A percentile compares a stretch with the other conserved stretches of the same genome.
phyloP scores from a whole-genome alignment of 2,113 vertebrate genomes.

The Callopanchax toddi region DNA sequence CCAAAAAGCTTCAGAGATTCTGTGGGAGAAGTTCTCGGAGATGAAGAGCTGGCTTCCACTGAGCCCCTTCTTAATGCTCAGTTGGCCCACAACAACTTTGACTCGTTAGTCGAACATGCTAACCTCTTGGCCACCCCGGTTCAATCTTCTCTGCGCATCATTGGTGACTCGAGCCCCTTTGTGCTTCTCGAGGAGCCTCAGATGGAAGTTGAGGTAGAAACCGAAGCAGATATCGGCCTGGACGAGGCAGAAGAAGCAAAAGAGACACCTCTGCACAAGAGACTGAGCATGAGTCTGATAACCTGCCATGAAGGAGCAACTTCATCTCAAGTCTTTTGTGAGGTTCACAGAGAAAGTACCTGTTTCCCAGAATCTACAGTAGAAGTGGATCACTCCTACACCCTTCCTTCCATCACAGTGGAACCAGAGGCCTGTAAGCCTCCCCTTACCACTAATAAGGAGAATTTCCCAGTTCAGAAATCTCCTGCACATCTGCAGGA shows the following conservation, averaged over 20 bases:
- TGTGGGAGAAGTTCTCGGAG: slow-evolving; percentile 18
- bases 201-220: slow-evolving; percentile 57
- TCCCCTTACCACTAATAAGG: background rate
- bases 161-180: slow-evolving; percentile 46
- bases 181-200: slow-evolving; percentile 56
- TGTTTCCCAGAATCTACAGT: slow-evolving; percentile 14
- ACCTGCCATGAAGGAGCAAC: slow-evolving; percentile 71
- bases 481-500: slow-evolving; percentile 7
- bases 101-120: slow-evolving; percentile 47
- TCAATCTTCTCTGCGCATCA: background rate
- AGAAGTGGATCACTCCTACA: slow-evolving; percentile 49
- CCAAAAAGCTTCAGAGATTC: slow-evolving; percentile 8
- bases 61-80: slow-evolving; percentile 63
- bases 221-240: slow-evolving; percentile 55
- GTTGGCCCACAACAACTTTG: slow-evolving; percentile 8
- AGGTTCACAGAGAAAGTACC: slow-evolving; percentile 52
- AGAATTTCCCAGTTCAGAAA: background rate
- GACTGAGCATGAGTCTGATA: slow-evolving; percentile 79
- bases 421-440: slow-evolving; percentile 26
- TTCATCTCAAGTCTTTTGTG: slow-evolving; percentile 54
- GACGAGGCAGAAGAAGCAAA: slow-evolving; percentile 77
- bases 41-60: slow-evolving; percentile 47
- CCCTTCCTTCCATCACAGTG: slow-evolving; percentile 27
- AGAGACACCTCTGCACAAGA: slow-evolving; percentile 69
- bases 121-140: slow-evolving; percentile 39